phyloP scores from a whole-genome alignment of 2,888 invertebrate genomes.

The Maniola hyperantus region DNA sequence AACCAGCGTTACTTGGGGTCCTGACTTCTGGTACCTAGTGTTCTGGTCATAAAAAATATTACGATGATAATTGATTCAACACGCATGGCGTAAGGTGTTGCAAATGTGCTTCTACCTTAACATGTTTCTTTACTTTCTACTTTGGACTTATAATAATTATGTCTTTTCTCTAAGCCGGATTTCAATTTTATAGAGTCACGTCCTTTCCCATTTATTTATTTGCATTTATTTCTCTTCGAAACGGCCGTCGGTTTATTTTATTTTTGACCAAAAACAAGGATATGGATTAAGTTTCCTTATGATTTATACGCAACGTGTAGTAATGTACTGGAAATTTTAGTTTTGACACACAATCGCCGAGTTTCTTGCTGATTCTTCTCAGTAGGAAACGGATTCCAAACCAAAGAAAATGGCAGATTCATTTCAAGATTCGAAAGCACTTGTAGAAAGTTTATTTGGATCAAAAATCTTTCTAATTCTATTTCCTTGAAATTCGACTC shows the following conservation, averaged over 20 bases:
- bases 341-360: too few relatives aligned
- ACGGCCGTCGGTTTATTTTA: neutral
- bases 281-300: too few relatives aligned
- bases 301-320: too few relatives aligned
- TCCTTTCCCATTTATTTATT: constrained; percentile 2
- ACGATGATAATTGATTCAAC: too few relatives aligned
- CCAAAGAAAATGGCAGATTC: too few relatives aligned
- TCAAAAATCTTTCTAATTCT: too few relatives aligned
- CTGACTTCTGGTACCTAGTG: too few relatives aligned
- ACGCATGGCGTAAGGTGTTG: neutral
- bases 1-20: too few relatives aligned
- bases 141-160: neutral
- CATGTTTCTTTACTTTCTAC: constrained; percentile 6
- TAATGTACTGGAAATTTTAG: too few relatives aligned
- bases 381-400: neutral
- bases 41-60: too few relatives aligned
- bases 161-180: neutral
- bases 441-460: too few relatives aligned
- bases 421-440: too few relatives aligned
- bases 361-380: neutral
- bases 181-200: constrained; percentile 1
- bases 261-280: neutral
- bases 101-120: neutral
- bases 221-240: neutral
- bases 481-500: neutral